Evolutionary conservation across 2,797 vertebrate species (phyloP).

Genomic region (Acanthornis magna): DNA sequence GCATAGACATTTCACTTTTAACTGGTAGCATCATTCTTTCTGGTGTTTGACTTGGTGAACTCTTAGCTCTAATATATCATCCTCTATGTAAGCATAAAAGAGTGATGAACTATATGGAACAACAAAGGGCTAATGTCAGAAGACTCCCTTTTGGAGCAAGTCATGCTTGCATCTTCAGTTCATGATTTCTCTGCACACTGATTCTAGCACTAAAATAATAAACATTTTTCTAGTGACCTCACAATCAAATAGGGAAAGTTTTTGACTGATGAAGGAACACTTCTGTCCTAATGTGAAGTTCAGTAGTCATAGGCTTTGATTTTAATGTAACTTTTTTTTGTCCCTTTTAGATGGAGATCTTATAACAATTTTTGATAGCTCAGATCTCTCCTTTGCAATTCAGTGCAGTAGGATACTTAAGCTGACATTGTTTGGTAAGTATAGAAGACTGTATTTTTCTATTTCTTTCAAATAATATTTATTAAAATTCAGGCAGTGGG

Average conservation of each 20-base stretch:
- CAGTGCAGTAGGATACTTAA: conserved; percentile 99
- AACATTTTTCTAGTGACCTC: neutral
- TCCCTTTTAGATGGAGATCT: conserved; percentile 92
- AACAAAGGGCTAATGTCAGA: neutral
- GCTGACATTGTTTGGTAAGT: conserved; percentile 97
- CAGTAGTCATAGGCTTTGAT: neutral
- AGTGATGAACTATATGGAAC: neutral
- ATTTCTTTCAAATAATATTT: neutral
- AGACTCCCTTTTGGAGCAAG: neutral
- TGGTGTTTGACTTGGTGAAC: neutral
- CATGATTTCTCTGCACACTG: neutral
- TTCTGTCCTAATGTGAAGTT: neutral
- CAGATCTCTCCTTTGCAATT: conserved; percentile 98
- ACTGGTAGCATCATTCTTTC: neutral
- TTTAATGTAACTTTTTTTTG: neutral
- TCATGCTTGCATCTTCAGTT: neutral
- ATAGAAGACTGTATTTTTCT: neutral
- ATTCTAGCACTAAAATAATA: neutral
- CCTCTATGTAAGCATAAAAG: neutral
- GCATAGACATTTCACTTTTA: neutral
- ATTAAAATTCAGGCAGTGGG: neutral
- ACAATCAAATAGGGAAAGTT: neutral
- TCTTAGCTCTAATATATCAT: neutral
- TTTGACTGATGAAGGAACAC: neutral
- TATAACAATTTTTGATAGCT: conserved; percentile 99